Base-by-base conservation (phyloP, 1,140 invertebrate genomes). In the Bacillus rossius region DNA sequence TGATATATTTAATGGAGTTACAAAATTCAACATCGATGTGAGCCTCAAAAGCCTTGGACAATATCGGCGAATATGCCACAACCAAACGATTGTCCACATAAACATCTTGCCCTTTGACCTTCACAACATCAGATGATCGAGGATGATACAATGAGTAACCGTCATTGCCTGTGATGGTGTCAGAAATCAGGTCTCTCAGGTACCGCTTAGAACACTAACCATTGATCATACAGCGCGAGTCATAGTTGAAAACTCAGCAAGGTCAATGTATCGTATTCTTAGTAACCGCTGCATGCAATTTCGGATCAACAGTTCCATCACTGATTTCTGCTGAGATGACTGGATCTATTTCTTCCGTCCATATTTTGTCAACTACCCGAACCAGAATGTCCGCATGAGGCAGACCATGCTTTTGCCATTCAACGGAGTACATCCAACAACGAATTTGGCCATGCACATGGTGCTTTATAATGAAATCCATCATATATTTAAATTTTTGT, bases 341-440 rank as follows among this genome's bases (percentile, higher is more conserved):
- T 25, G 37, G 53, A 61, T 65, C 62, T 37, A 67, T 66, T 58
- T 65, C 23, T 51, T 66, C 47, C 45, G 59, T 38, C 8, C 3
- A 26, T 13, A 64, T 66, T 65, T 61, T 63, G 13, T 64, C 45
- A 5, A 25, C 22, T 19, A 65, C 55, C 61, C 61, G 64, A 54
- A 65, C 1, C 3, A 74, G 55, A 63, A 77, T 70, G 64, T 80
- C 73, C 19, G 52, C 62, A 62, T 69, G 68, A 38, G 66, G 74
- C 16, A 79, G 57, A 19, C 76, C 76, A 52, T 77, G 61, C 62
- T 79, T 79, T 64, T 78, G 77, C 69, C 73, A 82, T 65, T 83
- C 79, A 38, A 81, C 58, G 8, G 70, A 68, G 64, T 76, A 77
- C 69, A 82, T 65, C 83, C 79, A 38, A 81, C 58, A 8, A 70